A percentile compares a stretch with the other conserved stretches of the same genome.
These are phyloP conservation scores for Oplegnathus fasciatus DNA, from an alignment of 2,113 vertebrate genomes.

Conservation along the genomic window DNA sequence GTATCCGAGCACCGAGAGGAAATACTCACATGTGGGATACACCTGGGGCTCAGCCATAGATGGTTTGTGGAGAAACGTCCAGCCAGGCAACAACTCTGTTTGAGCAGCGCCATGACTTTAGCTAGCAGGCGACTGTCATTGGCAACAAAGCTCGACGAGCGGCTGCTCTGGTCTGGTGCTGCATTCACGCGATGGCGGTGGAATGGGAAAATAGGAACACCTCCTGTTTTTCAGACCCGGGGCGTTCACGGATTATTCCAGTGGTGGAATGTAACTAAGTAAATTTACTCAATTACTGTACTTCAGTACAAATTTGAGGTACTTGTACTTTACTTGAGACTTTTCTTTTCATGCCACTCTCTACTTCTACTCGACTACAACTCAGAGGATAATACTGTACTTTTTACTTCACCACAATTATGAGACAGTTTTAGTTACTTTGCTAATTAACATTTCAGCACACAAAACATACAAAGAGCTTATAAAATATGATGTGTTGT, in stretches of 20 bases:
- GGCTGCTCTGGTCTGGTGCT: conserved; percentile 62
- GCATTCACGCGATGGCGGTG: neutral
- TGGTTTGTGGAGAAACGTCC: conserved; percentile 71
- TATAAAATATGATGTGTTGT: no score
- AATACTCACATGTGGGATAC: conserved; percentile 73
- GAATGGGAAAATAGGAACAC: neutral
- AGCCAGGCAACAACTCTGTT: conserved; percentile 64
- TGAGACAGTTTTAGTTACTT: no score
- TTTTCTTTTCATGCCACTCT: neutral
- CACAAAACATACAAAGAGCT: no score
- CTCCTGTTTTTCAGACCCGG: neutral
- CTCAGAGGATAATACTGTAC: neutral
- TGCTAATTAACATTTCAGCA: no score
- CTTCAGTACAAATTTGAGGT: neutral
- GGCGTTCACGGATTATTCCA: neutral
- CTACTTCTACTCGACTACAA: neutral
- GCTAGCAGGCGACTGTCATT: conserved; percentile 52
- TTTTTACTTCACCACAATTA: neutral
- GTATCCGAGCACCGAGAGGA: neutral
- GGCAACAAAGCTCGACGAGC: conserved; percentile 48
- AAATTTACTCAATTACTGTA: neutral
- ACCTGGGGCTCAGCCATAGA: conserved; percentile 58
- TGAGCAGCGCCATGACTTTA: conserved; percentile 83
- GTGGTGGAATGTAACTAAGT: no score
- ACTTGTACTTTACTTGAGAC: neutral